A percentile compares a stretch with the other conserved stretches of the same genome.
Conservation (phyloP, 2,888 invertebrate genomes). For the Hipparchia semele region DNA sequence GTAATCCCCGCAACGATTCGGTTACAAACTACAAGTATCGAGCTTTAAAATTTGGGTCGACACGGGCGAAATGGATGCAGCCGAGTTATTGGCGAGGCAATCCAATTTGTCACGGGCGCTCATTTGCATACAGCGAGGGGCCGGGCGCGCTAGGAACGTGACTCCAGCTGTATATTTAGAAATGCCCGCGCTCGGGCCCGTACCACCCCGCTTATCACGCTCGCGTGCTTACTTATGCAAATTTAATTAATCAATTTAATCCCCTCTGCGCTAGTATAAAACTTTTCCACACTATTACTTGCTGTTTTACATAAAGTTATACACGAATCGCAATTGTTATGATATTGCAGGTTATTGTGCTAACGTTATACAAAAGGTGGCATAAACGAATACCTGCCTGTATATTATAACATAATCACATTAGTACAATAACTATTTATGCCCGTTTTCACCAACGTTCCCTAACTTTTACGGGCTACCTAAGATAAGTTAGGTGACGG, state of each 20-base stretch:
- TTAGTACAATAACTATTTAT: too few species aligned
- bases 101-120: conserved; percentile 71
- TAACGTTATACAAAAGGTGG: too few species aligned
- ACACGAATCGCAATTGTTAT: not conserved
- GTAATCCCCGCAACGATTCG: not conserved
- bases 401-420: too few species aligned
- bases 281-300: conserved; percentile 37
- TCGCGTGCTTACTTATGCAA: conserved; percentile 78
- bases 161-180: conserved; percentile 68
- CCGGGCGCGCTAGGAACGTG: conserved; percentile 59
- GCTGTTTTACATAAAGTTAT: conserved; percentile 47
- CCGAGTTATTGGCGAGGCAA: conserved; percentile 57
- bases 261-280: conserved; percentile 54
- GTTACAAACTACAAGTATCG: conserved; percentile 5
- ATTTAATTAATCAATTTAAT: conserved; percentile 79
- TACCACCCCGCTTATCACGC: conserved; percentile 59
- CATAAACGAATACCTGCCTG: too few species aligned
- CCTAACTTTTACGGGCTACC: too few species aligned
- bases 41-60: conserved; percentile 38
- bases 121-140: conserved; percentile 63
- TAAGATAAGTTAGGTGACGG: too few species aligned
- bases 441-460: too few species aligned
- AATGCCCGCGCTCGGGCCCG: conserved; percentile 50
- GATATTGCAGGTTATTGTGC: too few species aligned
- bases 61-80: conserved; percentile 58